phyloP scores from a whole-genome alignment of 2,888 invertebrate species.

The Tigriopus californicus region DNA sequence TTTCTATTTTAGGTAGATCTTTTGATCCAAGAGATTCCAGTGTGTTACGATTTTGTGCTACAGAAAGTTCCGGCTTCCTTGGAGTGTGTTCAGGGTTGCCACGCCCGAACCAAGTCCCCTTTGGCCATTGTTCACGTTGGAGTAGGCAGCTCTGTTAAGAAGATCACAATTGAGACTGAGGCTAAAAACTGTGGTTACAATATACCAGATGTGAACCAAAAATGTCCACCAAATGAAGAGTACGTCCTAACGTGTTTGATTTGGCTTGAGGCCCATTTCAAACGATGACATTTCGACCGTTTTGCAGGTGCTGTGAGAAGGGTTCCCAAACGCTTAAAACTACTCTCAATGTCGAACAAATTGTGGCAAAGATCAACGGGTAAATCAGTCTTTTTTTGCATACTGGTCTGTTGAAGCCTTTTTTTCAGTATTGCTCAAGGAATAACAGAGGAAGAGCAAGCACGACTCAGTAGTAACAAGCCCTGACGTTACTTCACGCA shows the following conservation, averaged over 20 bases:
- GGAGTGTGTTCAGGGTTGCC: neutral
- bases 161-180: constrained; percentile 46
- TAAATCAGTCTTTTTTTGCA: no score
- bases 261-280: neutral
- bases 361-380: no score
- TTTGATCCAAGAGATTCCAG: constrained; percentile 43
- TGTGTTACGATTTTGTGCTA: constrained; percentile 49
- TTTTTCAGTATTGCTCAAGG: no score
- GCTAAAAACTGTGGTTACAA: constrained; percentile 36
- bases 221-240: constrained; percentile 16
- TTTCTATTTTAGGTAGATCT: constrained; percentile 33
- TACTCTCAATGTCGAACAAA: no score
- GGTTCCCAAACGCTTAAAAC: no score
- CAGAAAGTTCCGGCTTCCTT: constrained; percentile 35
- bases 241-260: constrained; percentile 16
- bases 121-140: constrained; percentile 45
- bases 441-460: no score
- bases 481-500: no score
- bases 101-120: neutral
- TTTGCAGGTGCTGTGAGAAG: neutral
- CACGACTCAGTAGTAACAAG: no score
- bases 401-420: no score
- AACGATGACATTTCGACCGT: no score
- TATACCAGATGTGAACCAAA: constrained; percentile 13
- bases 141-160: constrained; percentile 41